phyloP scores from a whole-genome alignment of 2,797 vertebrate species.

The Melanogrammus aeglefinus region DNA sequence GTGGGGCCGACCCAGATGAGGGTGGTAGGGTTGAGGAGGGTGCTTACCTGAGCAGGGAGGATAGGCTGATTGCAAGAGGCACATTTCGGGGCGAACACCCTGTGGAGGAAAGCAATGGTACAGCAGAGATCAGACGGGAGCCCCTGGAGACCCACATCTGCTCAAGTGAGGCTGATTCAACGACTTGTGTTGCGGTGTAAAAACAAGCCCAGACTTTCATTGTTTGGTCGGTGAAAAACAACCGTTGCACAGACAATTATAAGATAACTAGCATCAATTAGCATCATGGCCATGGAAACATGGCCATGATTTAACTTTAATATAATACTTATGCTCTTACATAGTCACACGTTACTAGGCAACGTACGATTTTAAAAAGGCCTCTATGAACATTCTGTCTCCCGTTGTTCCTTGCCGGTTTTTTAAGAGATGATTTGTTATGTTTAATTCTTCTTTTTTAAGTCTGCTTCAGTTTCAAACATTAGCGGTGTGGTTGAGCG shows the following conservation, averaged over 20 bases:
- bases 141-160: not conserved
- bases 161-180: too few relatives aligned
- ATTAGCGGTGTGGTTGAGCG: not conserved
- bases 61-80: conserved; percentile 95
- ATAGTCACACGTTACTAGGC: too few relatives aligned
- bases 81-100: conserved; percentile 98
- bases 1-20: not conserved
- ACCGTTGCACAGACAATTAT: not conserved
- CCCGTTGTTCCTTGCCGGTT: too few relatives aligned
- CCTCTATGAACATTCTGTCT: too few relatives aligned
- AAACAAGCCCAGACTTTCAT: not conserved
- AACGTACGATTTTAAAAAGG: too few relatives aligned
- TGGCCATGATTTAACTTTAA: too few relatives aligned
- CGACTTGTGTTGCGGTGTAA: too few relatives aligned
- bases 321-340: too few relatives aligned
- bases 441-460: too few relatives aligned
- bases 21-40: conserved; percentile 51
- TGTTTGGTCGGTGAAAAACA: not conserved
- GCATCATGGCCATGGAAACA: too few relatives aligned
- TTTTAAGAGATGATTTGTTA: too few relatives aligned
- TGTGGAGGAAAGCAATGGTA: conserved; percentile 49
- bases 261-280: not conserved
- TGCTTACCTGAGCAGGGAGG: conserved; percentile 90
- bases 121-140: not conserved
- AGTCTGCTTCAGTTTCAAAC: too few relatives aligned